Conservation (phyloP, 64 coral and sea anemone species). For the Stichodactyla helianthus region DNA sequence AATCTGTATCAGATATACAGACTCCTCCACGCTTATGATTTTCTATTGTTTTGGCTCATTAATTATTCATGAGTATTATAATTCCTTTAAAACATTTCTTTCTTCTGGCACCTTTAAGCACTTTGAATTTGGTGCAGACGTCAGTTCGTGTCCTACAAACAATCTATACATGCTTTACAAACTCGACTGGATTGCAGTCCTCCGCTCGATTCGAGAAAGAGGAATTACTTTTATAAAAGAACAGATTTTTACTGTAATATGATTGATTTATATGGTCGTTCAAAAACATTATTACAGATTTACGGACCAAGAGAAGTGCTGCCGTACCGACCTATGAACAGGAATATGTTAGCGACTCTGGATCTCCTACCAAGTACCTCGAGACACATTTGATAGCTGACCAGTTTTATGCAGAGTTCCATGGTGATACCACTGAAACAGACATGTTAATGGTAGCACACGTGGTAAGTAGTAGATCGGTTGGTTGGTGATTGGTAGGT, state of each 20-base stretch:
- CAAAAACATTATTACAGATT: background rate
- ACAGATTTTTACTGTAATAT: too few relatives aligned
- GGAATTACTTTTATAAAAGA: too few relatives aligned
- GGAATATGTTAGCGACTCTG: background rate
- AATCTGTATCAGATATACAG: too few relatives aligned
- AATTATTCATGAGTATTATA: too few relatives aligned
- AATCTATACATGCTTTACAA: too few relatives aligned
- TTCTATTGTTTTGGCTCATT: too few relatives aligned
- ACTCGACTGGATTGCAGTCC: background rate
- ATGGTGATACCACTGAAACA: slow-evolving; percentile 23
- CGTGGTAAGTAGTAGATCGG: slow-evolving; percentile 17
- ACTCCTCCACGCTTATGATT: too few relatives aligned
- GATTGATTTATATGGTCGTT: background rate
- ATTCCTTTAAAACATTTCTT: too few relatives aligned
- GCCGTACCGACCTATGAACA: background rate
- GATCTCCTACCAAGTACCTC: background rate
- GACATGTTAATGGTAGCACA: slow-evolving; percentile 21
- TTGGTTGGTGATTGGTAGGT: background rate
- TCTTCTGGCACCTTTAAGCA: too few relatives aligned
- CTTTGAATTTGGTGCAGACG: too few relatives aligned
- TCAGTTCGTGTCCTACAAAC: too few relatives aligned
- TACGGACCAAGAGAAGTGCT: background rate
- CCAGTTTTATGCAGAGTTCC: background rate
- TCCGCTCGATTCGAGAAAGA: background rate
- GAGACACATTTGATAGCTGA: slow-evolving; percentile 38